Evolutionary conservation across 2,113 vertebrate genomes (phyloP).

Genomic region (Boleophthalmus pectinirostris): DNA sequence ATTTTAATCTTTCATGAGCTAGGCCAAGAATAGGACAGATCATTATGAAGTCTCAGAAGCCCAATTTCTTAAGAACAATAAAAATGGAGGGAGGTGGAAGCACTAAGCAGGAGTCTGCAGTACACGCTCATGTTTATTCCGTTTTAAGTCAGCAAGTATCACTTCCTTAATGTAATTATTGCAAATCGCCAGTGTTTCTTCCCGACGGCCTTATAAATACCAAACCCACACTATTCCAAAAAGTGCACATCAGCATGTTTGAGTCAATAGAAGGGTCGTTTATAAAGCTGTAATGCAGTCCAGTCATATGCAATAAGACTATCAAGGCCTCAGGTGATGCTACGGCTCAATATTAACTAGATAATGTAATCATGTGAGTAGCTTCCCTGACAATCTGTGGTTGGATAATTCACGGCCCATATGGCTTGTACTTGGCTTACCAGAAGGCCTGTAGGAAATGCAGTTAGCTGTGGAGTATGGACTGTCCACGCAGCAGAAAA

Average conservation of each 20-base stretch:
- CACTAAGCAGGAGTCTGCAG: constrained; percentile 45
- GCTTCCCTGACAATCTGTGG: constrained; percentile 51
- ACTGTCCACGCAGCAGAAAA: constrained; percentile 34
- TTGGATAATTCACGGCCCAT: constrained; percentile 42
- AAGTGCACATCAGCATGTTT: constrained; percentile 68
- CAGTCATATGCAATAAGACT: constrained; percentile 30
- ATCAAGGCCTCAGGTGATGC: constrained; percentile 43
- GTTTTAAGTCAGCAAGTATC: constrained; percentile 54
- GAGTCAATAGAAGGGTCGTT: constrained; percentile 52
- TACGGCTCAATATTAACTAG: constrained; percentile 62
- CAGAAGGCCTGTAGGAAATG: constrained; percentile 41
- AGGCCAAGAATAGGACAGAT: constrained; percentile 62
- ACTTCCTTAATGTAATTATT: constrained; percentile 66
- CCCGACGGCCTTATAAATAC: constrained; percentile 47
- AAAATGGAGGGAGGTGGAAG: constrained; percentile 31
- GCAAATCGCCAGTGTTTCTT: constrained; percentile 45
- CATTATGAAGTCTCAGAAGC: constrained; percentile 65
- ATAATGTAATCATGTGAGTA: constrained; percentile 51
- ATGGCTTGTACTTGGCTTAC: constrained; percentile 50
- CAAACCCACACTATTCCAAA: constrained; percentile 36
- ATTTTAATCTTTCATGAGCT: constrained; percentile 63
- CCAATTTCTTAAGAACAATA: constrained; percentile 59
- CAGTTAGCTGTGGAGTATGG: constrained; percentile 26
- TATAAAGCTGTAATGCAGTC: constrained; percentile 48
- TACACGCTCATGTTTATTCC: constrained; percentile 67